phyloP scores from a whole-genome alignment of 1,140 invertebrate species.

The Aphis gossypii region DNA sequence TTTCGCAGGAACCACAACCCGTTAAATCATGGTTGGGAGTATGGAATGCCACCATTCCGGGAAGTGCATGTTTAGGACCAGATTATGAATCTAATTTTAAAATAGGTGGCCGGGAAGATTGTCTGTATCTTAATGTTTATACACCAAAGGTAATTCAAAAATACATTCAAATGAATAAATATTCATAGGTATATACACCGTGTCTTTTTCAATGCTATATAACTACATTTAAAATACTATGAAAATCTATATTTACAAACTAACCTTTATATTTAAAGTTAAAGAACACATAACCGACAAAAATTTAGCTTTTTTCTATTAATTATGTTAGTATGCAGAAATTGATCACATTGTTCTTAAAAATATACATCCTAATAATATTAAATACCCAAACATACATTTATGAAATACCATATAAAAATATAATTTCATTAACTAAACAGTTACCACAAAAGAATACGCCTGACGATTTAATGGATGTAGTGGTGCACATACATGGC shows the following conservation, averaged over 20 bases:
- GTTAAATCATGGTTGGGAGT: conserved; percentile 65
- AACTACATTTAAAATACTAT: background rate
- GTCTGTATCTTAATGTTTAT: conserved; percentile 72
- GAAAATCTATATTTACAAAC: background rate
- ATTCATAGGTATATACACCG: too few species aligned
- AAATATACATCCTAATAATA: background rate
- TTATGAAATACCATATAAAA: background rate
- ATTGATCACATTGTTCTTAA: background rate
- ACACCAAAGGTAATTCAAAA: conserved; percentile 65
- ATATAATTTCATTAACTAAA: background rate
- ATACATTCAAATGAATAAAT: too few species aligned
- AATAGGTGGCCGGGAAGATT: conserved; percentile 66
- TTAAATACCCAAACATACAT: background rate
- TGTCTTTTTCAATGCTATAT: background rate
- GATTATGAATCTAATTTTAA: background rate
- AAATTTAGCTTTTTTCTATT: background rate
- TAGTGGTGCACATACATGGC: conserved; percentile 70
- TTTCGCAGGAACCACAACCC: conserved; percentile 63
- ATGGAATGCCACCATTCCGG: conserved; percentile 64
- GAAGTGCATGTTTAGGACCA: conserved; percentile 65
- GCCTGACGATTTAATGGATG: conserved; percentile 60
- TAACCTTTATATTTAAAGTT: background rate
- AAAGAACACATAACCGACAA: background rate
- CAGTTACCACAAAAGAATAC: conserved; percentile 36
- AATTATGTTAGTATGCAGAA: background rate